Conservation (phyloP, 2,797 vertebrate species). For the Euthynnus affinis region DNA sequence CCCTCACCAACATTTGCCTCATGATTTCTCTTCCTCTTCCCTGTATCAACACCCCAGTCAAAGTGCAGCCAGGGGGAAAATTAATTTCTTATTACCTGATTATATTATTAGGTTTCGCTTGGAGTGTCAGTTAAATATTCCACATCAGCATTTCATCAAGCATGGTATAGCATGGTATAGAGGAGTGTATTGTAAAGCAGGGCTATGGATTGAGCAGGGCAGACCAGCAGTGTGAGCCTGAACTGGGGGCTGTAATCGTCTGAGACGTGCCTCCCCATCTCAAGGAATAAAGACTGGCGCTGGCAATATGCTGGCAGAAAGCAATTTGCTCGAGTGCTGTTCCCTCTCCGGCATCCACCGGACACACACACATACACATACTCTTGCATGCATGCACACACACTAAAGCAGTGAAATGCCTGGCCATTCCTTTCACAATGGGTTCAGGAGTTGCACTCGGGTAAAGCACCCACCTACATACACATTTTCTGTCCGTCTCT, state of each 20-base stretch:
- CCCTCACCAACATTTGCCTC: conserved; percentile 54
- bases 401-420: conserved; percentile 43
- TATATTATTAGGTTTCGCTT: conserved; percentile 83
- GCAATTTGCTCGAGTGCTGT: conserved; percentile 80
- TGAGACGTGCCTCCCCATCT: conserved; percentile 68
- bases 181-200: conserved; percentile 40
- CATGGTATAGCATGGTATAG: conserved; percentile 47
- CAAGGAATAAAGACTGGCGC: conserved; percentile 78
- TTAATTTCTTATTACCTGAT: conserved; percentile 87
- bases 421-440: conserved; percentile 54
- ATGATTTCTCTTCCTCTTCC: conserved; percentile 62
- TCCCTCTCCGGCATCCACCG: conserved; percentile 44
- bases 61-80: conserved; percentile 89
- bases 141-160: conserved; percentile 80
- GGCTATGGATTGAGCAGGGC: conserved; percentile 40
- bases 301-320: conserved; percentile 83
- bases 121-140: conserved; percentile 80
- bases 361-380: conserved; percentile 45
- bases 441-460: conserved; percentile 54
- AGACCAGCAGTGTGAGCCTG: conserved; percentile 38
- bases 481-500: conserved; percentile 23
- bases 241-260: conserved; percentile 72
- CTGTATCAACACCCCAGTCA: conserved; percentile 85
- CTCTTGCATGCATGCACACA: conserved; percentile 21
- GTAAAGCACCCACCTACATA: conserved; percentile 49